A percentile compares a stretch with the other conserved stretches of the same genome.
Evolutionary conservation across 2,888 invertebrate genomes (phyloP).

Genomic region (Thecophora atra): DNA sequence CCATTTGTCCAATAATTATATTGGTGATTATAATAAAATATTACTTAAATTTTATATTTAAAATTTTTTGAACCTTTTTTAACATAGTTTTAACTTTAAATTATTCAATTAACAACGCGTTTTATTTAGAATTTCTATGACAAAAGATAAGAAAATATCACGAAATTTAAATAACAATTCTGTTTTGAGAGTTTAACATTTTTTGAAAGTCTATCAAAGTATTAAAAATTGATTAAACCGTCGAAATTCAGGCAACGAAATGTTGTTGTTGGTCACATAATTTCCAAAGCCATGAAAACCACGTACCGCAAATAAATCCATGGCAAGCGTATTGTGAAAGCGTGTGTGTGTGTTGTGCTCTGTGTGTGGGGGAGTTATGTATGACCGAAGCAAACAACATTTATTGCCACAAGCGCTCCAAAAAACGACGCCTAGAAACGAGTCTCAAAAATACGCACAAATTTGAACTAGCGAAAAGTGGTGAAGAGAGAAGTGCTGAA

Average conservation of each 20-base stretch:
- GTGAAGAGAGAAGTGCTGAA: not conserved
- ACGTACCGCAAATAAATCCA: slow-evolving; percentile 1
- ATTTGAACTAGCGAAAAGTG: not conserved
- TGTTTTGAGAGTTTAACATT: not conserved
- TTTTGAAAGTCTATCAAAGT: no score
- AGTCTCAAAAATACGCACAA: not conserved
- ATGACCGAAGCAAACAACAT: not conserved
- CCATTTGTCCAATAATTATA: no score
- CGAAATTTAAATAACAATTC: not conserved
- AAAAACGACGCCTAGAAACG: not conserved
- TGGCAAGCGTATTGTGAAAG: not conserved
- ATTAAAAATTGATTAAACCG: no score
- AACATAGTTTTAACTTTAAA: not conserved
- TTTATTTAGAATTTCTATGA: not conserved
- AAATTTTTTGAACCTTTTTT: not conserved
- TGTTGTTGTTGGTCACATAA: no score
- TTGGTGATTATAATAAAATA: no score
- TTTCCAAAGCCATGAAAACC: not conserved
- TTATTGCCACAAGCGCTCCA: not conserved
- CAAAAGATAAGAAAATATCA: not conserved
- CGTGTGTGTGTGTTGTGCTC: no score
- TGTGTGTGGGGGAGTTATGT: not conserved
- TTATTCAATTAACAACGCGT: not conserved
- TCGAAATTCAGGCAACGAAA: no score
- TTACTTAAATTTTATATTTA: not conserved